A percentile compares a stretch with the other conserved stretches of the same genome.
Evolutionary conservation across 2,888 invertebrate species (phyloP).

Genomic region (Eupithecia inturbata): DNA sequence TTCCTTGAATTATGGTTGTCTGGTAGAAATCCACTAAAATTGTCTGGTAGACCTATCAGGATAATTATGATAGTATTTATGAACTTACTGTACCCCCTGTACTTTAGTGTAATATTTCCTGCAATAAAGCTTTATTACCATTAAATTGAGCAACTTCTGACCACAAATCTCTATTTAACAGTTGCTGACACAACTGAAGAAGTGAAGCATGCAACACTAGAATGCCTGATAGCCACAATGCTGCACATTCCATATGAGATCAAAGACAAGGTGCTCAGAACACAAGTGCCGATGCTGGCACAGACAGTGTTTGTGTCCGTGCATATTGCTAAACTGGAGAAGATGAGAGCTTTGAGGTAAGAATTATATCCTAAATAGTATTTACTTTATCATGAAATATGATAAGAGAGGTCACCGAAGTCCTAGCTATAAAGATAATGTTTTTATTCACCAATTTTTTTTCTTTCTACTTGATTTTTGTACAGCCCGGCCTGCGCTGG

Average conservation of each 20-base stretch:
- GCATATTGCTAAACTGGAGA: slow-evolving; percentile 87
- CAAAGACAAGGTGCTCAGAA: slow-evolving; percentile 83
- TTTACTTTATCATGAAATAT: not conserved
- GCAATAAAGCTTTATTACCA: too few relatives aligned
- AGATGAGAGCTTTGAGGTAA: slow-evolving; percentile 86
- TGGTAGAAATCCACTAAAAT: too few relatives aligned
- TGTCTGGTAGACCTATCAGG: too few relatives aligned
- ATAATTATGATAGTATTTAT: too few relatives aligned
- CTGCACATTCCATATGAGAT: slow-evolving; percentile 78
- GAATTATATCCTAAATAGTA: slow-evolving; percentile 10
- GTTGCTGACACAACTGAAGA: slow-evolving; percentile 86
- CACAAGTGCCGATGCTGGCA: slow-evolving; percentile 84
- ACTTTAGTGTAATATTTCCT: too few relatives aligned
- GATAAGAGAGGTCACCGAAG: not conserved
- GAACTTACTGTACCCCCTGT: too few relatives aligned
- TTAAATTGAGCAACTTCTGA: too few relatives aligned
- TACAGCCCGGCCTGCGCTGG: too few relatives aligned
- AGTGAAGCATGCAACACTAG: slow-evolving; percentile 84
- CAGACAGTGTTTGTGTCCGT: slow-evolving; percentile 87
- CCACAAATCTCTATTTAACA: slow-evolving; percentile 55
- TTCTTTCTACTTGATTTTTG: too few relatives aligned
- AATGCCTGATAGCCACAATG: slow-evolving; percentile 80
- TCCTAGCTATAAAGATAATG: not conserved
- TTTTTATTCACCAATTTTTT: too few relatives aligned
- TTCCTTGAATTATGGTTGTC: too few relatives aligned